These are phyloP conservation scores for Gadus macrocephalus DNA, from an alignment of 2,113 vertebrate species.

Conservation along the genomic window DNA sequence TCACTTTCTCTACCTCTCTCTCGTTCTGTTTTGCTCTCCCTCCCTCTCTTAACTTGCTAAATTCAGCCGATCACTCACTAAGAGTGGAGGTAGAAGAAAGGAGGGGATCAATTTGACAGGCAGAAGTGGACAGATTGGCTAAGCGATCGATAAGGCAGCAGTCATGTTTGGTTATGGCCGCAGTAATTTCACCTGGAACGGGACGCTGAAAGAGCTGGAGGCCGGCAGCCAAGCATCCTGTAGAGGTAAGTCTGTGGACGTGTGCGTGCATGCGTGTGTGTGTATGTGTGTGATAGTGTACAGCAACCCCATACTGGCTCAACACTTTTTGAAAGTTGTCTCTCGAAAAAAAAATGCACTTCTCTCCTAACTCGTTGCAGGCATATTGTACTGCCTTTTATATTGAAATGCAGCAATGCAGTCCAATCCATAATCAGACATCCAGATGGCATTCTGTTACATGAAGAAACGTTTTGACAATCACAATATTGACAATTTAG, in stretches of 20 bases:
- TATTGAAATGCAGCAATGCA: no score
- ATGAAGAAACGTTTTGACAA: no score
- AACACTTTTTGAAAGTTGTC: no score
- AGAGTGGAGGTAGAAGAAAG: slow-evolving; percentile 1
- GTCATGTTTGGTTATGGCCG: slow-evolving; percentile 52
- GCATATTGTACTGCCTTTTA: not conserved
- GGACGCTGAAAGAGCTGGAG: slow-evolving; percentile 51
- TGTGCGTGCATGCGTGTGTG: not conserved
- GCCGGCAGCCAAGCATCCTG: slow-evolving; percentile 9
- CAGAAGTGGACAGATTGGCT: not conserved
- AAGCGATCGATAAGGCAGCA: not conserved
- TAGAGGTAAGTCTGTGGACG: slow-evolving; percentile 31
- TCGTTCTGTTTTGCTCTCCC: not conserved
- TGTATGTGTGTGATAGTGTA: not conserved
- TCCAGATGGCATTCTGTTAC: no score
- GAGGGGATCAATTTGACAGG: not conserved
- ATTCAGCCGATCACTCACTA: no score
- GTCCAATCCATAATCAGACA: no score
- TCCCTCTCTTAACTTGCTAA: not conserved
- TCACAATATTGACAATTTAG: no score
- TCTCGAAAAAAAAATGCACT: not conserved
- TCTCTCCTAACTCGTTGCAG: not conserved
- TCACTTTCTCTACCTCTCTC: not conserved
- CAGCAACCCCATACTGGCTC: not conserved
- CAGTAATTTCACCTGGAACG: slow-evolving; percentile 60